Evolutionary conservation across 2,888 invertebrate genomes (phyloP).

Genomic region (Trissonchulus latispiculum): DNA sequence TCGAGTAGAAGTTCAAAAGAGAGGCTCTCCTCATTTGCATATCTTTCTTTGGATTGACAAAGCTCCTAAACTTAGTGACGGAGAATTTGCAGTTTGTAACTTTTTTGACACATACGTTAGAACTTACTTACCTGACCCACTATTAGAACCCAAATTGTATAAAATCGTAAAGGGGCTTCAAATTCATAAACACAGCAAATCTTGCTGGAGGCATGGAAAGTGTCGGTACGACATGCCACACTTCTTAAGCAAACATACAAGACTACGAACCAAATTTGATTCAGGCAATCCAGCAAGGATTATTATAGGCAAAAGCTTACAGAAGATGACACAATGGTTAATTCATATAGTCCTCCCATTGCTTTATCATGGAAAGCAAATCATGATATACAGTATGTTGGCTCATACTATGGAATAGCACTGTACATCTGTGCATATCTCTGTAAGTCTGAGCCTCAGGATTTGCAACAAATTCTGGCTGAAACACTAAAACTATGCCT

Average conservation of each 20-base stretch:
- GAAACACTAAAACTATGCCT: background rate
- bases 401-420: background rate
- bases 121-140: background rate
- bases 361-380: background rate
- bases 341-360: background rate
- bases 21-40: constrained; percentile 6
- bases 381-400: background rate
- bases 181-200: background rate
- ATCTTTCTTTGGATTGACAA: background rate
- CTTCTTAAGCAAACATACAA: background rate
- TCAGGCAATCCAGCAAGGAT: background rate
- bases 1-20: constrained; percentile 7
- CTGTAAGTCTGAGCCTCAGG: background rate
- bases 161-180: background rate
- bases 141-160: background rate
- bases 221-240: constrained; percentile 6
- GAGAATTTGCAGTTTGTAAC: background rate
- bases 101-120: background rate
- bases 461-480: background rate
- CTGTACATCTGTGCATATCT: constrained; percentile 3
- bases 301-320: background rate
- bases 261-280: background rate
- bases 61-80: background rate
- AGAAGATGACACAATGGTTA: background rate
- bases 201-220: background rate